Base-by-base conservation (phyloP, 2,888 invertebrate genomes). In the Neria commutata region DNA sequence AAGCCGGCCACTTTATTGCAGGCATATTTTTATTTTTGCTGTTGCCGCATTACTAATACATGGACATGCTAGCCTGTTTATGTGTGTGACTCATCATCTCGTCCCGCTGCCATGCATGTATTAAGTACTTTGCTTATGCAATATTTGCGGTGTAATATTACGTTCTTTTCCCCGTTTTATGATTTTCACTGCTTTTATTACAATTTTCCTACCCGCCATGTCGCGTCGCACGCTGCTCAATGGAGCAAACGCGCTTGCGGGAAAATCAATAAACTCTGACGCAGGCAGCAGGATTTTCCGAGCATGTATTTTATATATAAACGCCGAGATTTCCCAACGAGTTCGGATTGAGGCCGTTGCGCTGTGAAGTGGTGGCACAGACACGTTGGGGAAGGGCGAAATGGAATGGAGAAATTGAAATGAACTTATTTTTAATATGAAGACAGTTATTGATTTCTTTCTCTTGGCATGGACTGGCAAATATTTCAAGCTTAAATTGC, bases 241-340 rank as follows among this genome's bases (percentile, higher is more conserved):
- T 56, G 56, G 49, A 40, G 60, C 56, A 34, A 5, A 46, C 19
- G 16, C 19, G 62, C 14, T 54, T 45, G 62, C 29, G 50, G 48
- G 55, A 53, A 56, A 63, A 66, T 65, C 63, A 52, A 63, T 65
- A 57, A 59, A 25, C 24, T n/a, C n/a, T n/a, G n/a, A n/a, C n/a
- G n/a, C n/a, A n/a, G n/a, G n/a, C n/a, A n/a, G 3, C 3, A 42
- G 42, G 42, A 42, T 42, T 42, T 19, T 42, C 19, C 21, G 42
- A 42, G 42, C 42, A 42, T n/a, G n/a, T n/a, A n/a, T n/a, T n/a
- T n/a, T n/a, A n/a, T n/a, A n/a, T n/a, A n/a, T n/a, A n/a, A n/a
- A n/a, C n/a, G n/a, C n/a, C n/a, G n/a, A n/a, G 42, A 17, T 19
- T 42, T 42, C 21, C 42, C 21, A 42, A 42, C 42, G 42, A 42